phyloP scores from a whole-genome alignment of 2,888 invertebrate genomes.

The Agelastica alni region DNA sequence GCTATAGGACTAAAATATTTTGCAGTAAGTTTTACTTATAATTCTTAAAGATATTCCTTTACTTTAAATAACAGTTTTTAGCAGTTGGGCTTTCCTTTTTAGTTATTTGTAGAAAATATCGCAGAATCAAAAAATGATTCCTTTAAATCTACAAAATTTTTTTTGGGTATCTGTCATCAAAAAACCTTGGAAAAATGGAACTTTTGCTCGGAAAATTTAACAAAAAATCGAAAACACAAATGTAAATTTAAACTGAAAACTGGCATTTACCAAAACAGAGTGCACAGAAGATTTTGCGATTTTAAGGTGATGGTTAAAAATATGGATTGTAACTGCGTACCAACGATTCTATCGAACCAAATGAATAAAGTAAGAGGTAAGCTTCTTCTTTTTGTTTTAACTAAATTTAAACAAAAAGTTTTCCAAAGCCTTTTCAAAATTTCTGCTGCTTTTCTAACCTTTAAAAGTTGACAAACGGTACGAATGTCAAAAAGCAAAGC shows the following conservation, averaged over 20 bases:
- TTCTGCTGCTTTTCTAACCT: no score
- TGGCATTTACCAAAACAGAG: slow-evolving; percentile 42
- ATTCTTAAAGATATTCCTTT: no score
- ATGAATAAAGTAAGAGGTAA: slow-evolving; percentile 52
- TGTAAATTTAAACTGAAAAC: slow-evolving; percentile 48
- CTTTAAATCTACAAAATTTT: slow-evolving; percentile 47
- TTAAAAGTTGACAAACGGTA: no score
- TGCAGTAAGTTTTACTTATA: slow-evolving; percentile 48
- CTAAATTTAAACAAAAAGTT: no score
- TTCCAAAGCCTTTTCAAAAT: no score
- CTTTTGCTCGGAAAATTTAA: slow-evolving; percentile 52
- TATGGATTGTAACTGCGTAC: slow-evolving; percentile 37
- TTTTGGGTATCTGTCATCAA: slow-evolving; percentile 56
- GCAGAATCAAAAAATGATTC: slow-evolving; percentile 6
- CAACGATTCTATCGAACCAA: slow-evolving; percentile 45
- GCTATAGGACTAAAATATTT: slow-evolving; percentile 58
- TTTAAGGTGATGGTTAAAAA: slow-evolving; percentile 49
- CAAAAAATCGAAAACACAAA: slow-evolving; percentile 49
- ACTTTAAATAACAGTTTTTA: neutral
- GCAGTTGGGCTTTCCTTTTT: slow-evolving; percentile 12
- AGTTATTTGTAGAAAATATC: slow-evolving; percentile 51
- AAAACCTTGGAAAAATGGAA: slow-evolving; percentile 53
- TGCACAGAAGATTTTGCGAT: slow-evolving; percentile 57
- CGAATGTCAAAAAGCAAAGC: no score
- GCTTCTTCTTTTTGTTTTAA: neutral